A percentile compares a stretch with the other conserved stretches of the same genome.
Evolutionary conservation across 2,797 vertebrate species (phyloP).

Genomic region (Squalus acanthias): DNA sequence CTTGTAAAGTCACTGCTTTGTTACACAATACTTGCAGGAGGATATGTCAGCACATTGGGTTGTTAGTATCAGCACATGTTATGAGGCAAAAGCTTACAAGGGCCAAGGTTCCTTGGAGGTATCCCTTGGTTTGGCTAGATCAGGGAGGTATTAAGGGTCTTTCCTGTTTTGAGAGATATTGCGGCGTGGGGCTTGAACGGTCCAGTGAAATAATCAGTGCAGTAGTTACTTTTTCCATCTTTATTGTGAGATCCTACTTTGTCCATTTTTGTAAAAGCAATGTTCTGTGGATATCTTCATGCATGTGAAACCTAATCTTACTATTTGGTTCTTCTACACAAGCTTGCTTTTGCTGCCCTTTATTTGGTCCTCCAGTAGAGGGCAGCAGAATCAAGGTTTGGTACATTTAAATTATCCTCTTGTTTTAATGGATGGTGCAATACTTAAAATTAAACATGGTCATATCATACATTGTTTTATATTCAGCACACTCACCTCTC

Average conservation of each 20-base stretch:
- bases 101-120: neutral
- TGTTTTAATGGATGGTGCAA: neutral
- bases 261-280: neutral
- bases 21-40: neutral
- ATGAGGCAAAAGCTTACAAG: neutral
- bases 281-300: neutral
- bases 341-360: neutral
- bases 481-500: neutral
- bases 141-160: neutral
- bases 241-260: neutral
- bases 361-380: neutral
- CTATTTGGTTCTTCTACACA: neutral
- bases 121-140: neutral
- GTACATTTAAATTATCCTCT: neutral
- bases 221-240: neutral
- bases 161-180: neutral
- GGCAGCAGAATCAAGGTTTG: neutral
- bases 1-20: neutral
- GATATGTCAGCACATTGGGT: neutral
- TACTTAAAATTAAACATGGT: neutral
- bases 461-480: neutral
- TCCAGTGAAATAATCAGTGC: neutral
- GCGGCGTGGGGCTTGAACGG: neutral
- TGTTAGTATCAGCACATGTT: neutral
- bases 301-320: neutral